Base-by-base conservation (phyloP, 2,888 invertebrate genomes). In the Sesia apiformis region DNA sequence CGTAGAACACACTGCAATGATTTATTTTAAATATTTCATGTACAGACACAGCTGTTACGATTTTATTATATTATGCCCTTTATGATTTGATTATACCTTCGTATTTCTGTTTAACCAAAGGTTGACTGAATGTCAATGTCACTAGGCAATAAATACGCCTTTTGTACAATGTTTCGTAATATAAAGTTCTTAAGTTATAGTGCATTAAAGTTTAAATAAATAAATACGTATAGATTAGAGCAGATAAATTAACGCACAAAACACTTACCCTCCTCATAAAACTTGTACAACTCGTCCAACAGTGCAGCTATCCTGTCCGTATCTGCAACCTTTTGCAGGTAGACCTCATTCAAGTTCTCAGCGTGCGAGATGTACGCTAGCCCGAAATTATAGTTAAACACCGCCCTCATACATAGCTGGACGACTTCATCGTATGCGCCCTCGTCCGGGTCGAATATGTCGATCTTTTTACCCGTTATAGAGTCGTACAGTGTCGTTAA, bases 401-500 rank as follows among this genome's bases (percentile, higher is more conserved):
- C 90, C 0, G 94, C 92, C 66, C 92, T 84, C 38, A 91, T 90
- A 64, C 93, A 93, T 4, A 95, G 73, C 40, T 90, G 88, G 0
- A 78, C 69, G 0, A 92, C 88, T 40, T 80, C 79, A 38, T 88
- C 89, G 63, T 83, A 90, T 0, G 91, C 90, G 41, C 85, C 91
- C 57, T 90, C 90, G 60, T 92, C 91, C 0, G 91, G 91, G 42
- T 82, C 78, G 55, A 92, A 78, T 49, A 91, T 75, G 0, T 81
- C 69, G 3, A 92, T 72, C 66, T 91, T 91, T 23, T 75, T 72
- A 5, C 91, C 91, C 0, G 79, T 80, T 1, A 62, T 59, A 4
- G 68, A 67, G 55, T 92, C 90, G 67, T 94, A 94, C 3, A 95
- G 78, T 3, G 93, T 92, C 55, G 94, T 90, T 55, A 93, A 84